Percentiles rank a stretch among this genome's conserved stretches.
These are phyloP conservation scores for Augochlora pura DNA, from an alignment of 1,140 invertebrate genomes.

Conservation along the genomic window DNA sequence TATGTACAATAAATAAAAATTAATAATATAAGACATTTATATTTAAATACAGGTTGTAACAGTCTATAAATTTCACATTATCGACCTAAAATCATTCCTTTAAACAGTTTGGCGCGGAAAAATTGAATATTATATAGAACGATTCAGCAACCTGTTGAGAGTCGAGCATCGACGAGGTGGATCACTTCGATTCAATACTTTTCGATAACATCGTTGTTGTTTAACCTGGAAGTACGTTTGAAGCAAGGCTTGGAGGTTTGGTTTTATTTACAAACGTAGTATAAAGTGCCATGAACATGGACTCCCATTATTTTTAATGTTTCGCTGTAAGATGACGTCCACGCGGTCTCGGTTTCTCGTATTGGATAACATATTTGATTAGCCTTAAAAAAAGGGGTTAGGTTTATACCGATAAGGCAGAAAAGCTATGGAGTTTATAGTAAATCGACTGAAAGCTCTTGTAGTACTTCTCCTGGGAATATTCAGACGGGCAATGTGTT, in stretches of 20 bases:
- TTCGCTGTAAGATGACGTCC: constrained; percentile 27
- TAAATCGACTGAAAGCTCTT: constrained; percentile 79
- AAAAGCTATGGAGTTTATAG: constrained; percentile 75
- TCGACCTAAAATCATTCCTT: no score
- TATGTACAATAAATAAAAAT: no score
- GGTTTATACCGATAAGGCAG: constrained; percentile 12
- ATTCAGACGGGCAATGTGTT: constrained; percentile 81
- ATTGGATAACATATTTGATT: constrained; percentile 3
- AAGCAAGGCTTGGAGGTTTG: no score
- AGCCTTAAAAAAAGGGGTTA: constrained; percentile 42
- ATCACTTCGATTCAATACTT: constrained; percentile 21
- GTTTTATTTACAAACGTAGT: neutral
- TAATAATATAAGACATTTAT: no score
- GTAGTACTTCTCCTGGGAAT: constrained; percentile 78
- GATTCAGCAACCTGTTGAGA: constrained; percentile 22
- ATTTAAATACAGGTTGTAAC: no score
- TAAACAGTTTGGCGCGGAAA: no score
- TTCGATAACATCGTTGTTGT: constrained; percentile 13
- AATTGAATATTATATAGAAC: neutral
- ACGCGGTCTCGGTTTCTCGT: neutral
- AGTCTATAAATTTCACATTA: no score
- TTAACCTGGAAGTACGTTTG: neutral
- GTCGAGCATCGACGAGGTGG: constrained; percentile 6
- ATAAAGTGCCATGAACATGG: neutral
- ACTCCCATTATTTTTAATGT: neutral